Conservation (phyloP, 2,113 vertebrate species). For the Clarias macrocephalus region DNA sequence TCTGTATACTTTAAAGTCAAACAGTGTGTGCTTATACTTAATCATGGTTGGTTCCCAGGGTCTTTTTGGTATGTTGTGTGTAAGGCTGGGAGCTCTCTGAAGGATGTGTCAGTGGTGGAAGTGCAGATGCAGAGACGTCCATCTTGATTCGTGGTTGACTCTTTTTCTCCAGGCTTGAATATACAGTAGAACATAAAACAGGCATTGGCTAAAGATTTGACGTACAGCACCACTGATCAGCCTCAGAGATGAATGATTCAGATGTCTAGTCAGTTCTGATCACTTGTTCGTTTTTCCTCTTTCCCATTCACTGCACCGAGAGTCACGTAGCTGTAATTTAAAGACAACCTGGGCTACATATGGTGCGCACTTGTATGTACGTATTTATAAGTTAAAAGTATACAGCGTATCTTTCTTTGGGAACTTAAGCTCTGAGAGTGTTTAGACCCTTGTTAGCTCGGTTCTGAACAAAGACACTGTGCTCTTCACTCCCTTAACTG, state of each 20-base stretch:
- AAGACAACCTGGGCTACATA: background rate
- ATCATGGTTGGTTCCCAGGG: background rate
- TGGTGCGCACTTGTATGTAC: background rate
- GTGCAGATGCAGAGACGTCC: background rate
- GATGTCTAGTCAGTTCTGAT: background rate
- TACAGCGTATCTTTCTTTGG: background rate
- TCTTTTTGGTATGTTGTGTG: background rate
- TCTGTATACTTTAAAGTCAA: background rate
- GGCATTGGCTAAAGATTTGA: background rate
- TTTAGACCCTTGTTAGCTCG: background rate
- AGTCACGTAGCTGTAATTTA: background rate
- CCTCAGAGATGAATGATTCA: background rate
- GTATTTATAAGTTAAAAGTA: background rate
- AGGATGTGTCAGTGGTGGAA: background rate
- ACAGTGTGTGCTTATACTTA: background rate
- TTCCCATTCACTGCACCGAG: background rate
- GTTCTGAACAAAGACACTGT: slow-evolving; percentile 1
- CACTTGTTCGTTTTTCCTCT: background rate
- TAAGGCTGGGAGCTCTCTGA: background rate
- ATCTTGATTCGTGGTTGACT: background rate
- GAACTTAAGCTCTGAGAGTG: background rate
- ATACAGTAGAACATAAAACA: background rate
- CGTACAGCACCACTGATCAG: background rate
- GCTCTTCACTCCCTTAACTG: slow-evolving; percentile 13
- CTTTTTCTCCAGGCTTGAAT: background rate